Evolutionary conservation across 2,888 invertebrate genomes (phyloP), one percentile per base, ranked within the genome.

Genomic region (Cremastinae sp.): DNA sequence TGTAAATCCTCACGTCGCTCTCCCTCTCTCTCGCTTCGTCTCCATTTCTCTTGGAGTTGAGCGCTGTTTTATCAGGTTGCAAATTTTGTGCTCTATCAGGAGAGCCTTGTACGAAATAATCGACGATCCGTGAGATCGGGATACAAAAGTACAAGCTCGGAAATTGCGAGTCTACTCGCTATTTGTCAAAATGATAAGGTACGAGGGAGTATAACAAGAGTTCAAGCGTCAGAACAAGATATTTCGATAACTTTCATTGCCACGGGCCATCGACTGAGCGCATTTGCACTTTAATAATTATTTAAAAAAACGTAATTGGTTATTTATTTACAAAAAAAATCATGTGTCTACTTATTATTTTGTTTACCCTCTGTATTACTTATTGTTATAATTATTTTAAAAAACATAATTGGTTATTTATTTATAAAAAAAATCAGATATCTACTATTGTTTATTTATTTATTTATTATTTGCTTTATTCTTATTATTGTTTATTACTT

Each of bases 91-190:
- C 16, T 55, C 16, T 65, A 69, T 37, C 41, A n/a, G 16, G 18
- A 9, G 47, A 72, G 72, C 64, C 76, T 73, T 73, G 76, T 61
- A 41, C 73, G 73, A 76, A 73, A 76, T 76, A 73, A 62, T 65
- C 69, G 65, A 35, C 47, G 69, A 76, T 73, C 69, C 76, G 45
- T 76, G 69, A 45, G 66, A 76, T 69, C 35, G 41, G 14, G 51
- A 53, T 20, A 64, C 39, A 51, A 62, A 28, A 28, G 28, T 47
- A 55, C 37, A 41, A 39, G 55, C 56, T 74, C 22, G 41, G 49
- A 43, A 59, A 68, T 16, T 22, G 28, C 58, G 39, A 58, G 47
- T 47, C 22, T 39, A 58, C 14, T 41, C 14, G 47, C 53, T 43
- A 55, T 65, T 20, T 14, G 28, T 58, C 58, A 41, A 49, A 49